phyloP scores from a whole-genome alignment of 2,888 invertebrate species.

The Drosophila helvetica region DNA sequence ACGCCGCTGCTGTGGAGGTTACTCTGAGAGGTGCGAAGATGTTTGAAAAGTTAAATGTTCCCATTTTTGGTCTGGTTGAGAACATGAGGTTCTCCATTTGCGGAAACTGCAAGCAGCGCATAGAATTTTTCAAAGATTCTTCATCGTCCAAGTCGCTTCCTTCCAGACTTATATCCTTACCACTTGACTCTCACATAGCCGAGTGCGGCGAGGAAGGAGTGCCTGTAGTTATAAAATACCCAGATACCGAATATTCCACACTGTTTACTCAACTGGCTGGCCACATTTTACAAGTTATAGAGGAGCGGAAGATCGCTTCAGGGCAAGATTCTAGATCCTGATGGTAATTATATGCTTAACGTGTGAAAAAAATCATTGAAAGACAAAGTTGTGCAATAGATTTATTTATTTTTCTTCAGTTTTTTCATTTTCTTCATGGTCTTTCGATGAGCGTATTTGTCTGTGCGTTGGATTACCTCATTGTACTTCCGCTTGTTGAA shows the following conservation, averaged over 20 bases:
- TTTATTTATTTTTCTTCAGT: conserved; percentile 81
- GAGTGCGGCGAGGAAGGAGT: conserved; percentile 82
- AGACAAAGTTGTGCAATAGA: background rate
- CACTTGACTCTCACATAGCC: conserved; percentile 79
- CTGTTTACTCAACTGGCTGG: conserved; percentile 57
- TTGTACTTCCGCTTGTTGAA: conserved; percentile 92
- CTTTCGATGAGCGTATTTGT: conserved; percentile 89
- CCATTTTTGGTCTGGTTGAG: conserved; percentile 94
- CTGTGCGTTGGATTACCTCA: conserved; percentile 88
- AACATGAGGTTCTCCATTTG: conserved; percentile 95
- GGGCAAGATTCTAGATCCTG: background rate
- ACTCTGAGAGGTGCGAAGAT: conserved; percentile 93
- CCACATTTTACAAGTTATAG: conserved; percentile 35
- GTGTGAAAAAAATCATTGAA: background rate
- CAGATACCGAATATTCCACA: conserved; percentile 77
- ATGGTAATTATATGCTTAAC: background rate
- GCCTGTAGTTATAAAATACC: conserved; percentile 79
- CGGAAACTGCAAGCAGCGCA: conserved; percentile 89
- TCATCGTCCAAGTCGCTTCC: conserved; percentile 80
- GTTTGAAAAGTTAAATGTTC: conserved; percentile 92
- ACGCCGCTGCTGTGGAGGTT: conserved; percentile 93
- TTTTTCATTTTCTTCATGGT: conserved; percentile 90
- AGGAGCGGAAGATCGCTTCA: background rate
- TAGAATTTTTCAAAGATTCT: conserved; percentile 88
- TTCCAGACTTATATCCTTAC: conserved; percentile 87